Evolutionary conservation across 2,113 vertebrate genomes (phyloP).

Genomic region (Zingel zingel): DNA sequence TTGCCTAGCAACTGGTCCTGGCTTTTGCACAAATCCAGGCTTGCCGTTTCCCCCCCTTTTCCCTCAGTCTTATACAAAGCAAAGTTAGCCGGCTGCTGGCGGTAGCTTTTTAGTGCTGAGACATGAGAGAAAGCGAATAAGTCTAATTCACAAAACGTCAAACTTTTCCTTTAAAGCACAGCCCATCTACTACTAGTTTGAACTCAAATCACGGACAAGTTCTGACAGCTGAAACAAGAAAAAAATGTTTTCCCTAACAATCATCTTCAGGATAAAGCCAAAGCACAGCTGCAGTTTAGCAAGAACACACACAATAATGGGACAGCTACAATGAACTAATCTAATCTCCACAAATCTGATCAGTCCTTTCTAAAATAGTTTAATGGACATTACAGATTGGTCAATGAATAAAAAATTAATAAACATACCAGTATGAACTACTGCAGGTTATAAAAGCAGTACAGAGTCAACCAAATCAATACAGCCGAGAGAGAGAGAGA

Average conservation of each 20-base stretch:
- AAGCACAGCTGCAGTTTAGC: conserved; percentile 22
- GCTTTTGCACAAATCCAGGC: neutral
- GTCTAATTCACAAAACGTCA: neutral
- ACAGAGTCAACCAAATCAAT: neutral
- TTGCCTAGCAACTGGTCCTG: neutral
- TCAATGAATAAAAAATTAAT: neutral
- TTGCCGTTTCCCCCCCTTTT: too few relatives aligned
- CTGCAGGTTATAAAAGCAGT: neutral
- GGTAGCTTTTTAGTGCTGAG: too few relatives aligned
- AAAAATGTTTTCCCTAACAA: neutral
- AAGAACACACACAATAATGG: neutral
- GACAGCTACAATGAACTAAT: conserved; percentile 12
- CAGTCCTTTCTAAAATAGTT: neutral
- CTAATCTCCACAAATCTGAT: neutral
- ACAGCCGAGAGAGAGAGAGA: neutral
- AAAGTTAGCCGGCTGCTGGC: too few relatives aligned
- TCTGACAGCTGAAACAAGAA: neutral
- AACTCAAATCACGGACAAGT: neutral
- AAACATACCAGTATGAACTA: neutral
- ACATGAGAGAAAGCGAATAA: too few relatives aligned
- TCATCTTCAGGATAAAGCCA: neutral
- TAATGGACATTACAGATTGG: neutral
- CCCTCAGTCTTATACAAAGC: too few relatives aligned
- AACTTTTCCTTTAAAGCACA: neutral
- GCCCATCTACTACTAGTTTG: neutral